phyloP scores from a whole-genome alignment of 2,888 invertebrate genomes.

The Tetragnatha montana region DNA sequence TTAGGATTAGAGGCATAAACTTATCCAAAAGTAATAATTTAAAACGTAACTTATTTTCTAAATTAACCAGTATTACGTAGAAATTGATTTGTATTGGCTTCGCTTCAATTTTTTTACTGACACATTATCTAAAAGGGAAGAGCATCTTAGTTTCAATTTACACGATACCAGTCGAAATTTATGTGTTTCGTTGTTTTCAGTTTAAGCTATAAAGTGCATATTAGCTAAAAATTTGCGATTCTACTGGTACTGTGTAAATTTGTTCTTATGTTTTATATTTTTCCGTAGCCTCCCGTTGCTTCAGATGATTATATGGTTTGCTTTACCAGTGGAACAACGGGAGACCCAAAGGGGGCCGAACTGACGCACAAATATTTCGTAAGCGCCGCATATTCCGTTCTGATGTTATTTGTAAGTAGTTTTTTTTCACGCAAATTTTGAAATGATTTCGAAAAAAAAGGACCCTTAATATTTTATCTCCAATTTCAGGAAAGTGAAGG shows the following conservation, averaged over 20 bases:
- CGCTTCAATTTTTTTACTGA: too few relatives aligned
- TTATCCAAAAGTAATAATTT: too few relatives aligned
- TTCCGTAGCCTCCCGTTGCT: conserved; percentile 83
- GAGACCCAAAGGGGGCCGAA: conserved; percentile 99
- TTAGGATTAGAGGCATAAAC: too few relatives aligned
- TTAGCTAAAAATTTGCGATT: neutral
- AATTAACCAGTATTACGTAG: too few relatives aligned
- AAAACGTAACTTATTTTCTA: too few relatives aligned
- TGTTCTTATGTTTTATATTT: too few relatives aligned
- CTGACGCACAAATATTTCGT: conserved; percentile 95
- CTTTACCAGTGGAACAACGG: conserved; percentile 97
- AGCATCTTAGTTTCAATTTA: too few relatives aligned
- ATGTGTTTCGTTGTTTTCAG: neutral
- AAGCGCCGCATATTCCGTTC: conserved; percentile 89
- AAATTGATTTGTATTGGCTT: too few relatives aligned
- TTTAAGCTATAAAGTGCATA: too few relatives aligned
- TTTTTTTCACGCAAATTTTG: neutral
- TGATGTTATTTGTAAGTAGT: conserved; percentile 81
- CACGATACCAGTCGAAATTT: neutral
- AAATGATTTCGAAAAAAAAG: neutral
- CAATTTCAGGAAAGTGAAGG: conserved; percentile 83
- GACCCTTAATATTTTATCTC: neutral
- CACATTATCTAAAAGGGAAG: too few relatives aligned
- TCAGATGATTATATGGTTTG: conserved; percentile 96
- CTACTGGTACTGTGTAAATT: neutral